Evolutionary conservation across 2,888 invertebrate genomes (phyloP), one percentile per base, ranked within the genome.

Genomic region (Cenopis cana): DNA sequence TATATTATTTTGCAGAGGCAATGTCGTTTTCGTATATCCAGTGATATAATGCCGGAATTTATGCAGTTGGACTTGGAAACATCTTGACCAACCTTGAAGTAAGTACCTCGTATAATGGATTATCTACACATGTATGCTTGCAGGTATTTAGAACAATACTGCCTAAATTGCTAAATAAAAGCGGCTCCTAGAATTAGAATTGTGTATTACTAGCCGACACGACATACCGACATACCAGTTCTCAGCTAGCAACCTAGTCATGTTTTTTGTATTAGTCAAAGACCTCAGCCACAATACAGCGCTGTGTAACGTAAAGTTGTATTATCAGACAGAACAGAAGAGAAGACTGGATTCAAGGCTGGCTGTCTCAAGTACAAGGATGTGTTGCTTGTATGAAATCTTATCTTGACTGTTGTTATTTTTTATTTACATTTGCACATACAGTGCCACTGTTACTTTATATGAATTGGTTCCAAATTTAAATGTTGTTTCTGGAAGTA

Each of bases 61-160:
- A 80, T 81, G 81, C 80, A 82, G 81, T 83, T 89, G 77, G 83
- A 87, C 84, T 85, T 89, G 83, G 87, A 86, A 91, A 89, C 87
- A 89, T 91, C 93, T 91, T 93, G 91, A 92, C 92, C 91, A 91
- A 90, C 91, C 91, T 91, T 90, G 91, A 91, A 93, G 93, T 92
- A 80, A 91, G 93, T 91, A 88, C 78, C 76, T 76, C 72, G 74
- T 79, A 78, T 76, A 24, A 78, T 80, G 74, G 67, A 70, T 71
- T 61, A 71, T 71, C 61, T 67, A 41, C 29, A 41, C 4, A 41
- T 38, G 11, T 11, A 59, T 57, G 59, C 52, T 49, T 59, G 57
- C 66, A 46, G 12, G 59, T 69, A 50, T 78, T 77, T 79, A 74
- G 74, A 76, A 57, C 24, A 52, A 12, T 46, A 54, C 71, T 72